Evolutionary conservation across 2,888 invertebrate genomes (phyloP).

Genomic region (Hanleya hanleyi): DNA sequence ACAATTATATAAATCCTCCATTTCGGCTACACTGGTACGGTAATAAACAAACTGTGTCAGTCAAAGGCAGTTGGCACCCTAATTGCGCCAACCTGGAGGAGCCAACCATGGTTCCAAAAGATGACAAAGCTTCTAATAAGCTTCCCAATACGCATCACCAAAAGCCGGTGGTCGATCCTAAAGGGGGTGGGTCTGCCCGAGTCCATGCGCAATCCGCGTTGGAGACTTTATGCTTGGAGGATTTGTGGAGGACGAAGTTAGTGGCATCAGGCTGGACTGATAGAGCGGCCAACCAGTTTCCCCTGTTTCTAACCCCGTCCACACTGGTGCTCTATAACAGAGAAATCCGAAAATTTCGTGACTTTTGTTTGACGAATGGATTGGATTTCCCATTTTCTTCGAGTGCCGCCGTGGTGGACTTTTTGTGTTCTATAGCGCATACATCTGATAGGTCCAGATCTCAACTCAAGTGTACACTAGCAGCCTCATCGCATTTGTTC

Average conservation of each 20-base stretch:
- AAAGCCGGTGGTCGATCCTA: background rate
- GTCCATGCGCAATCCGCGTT: background rate
- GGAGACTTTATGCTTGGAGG: background rate
- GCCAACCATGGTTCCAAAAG: background rate
- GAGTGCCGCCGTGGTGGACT: too few species aligned
- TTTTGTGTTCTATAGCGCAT: too few species aligned
- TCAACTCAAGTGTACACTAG: too few species aligned
- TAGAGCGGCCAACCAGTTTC: background rate
- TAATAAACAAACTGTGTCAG: background rate
- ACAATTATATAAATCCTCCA: slow-evolving; percentile 7
- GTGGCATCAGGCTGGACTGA: background rate
- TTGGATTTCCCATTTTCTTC: too few species aligned
- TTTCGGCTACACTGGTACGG: too few species aligned
- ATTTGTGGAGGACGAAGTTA: background rate
- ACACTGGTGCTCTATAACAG: too few species aligned
- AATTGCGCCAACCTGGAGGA: background rate
- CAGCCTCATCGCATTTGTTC: too few species aligned
- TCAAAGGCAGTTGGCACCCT: background rate
- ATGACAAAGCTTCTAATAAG: background rate
- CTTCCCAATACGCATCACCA: background rate
- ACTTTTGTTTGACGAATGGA: too few species aligned
- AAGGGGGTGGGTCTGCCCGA: background rate
- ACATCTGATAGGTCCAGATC: too few species aligned
- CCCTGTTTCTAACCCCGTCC: background rate
- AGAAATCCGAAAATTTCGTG: too few species aligned